These are phyloP conservation scores for Diplodus sargus DNA, from an alignment of 2,797 vertebrate species.

Conservation along the genomic window DNA sequence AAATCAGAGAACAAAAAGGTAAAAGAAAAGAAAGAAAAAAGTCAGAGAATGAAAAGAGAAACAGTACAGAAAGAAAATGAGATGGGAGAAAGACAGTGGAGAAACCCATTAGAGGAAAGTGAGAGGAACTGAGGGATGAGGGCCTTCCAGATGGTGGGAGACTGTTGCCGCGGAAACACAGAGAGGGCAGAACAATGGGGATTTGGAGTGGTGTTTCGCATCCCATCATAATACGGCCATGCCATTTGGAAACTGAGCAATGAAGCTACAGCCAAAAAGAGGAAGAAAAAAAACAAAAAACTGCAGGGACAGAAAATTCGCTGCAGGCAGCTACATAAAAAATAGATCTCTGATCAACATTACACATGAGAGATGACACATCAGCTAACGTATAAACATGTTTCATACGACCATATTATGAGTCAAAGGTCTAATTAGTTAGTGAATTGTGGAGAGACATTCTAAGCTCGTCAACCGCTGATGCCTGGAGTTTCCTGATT, in stretches of 20 bases:
- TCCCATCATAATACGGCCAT: constrained; percentile 74
- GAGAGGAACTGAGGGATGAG: constrained; percentile 79
- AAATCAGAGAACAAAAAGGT: constrained; percentile 26
- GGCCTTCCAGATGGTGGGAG: constrained; percentile 84
- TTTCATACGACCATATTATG: background rate
- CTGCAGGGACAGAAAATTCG: constrained; percentile 23
- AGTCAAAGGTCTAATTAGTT: no score
- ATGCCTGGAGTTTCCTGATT: no score
- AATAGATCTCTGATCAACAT: constrained; percentile 36
- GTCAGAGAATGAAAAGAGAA: constrained; percentile 29
- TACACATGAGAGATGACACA: constrained; percentile 39
- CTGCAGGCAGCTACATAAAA: constrained; percentile 26
- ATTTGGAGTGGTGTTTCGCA: constrained; percentile 80
- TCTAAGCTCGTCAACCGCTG: no score
- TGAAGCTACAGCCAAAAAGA: constrained; percentile 47
- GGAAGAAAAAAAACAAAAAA: constrained; percentile 37
- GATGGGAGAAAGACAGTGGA: constrained; percentile 56
- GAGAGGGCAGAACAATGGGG: constrained; percentile 86
- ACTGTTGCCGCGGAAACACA: constrained; percentile 86
- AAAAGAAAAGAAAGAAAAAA: background rate
- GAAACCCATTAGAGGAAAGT: constrained; percentile 74
- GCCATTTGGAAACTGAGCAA: constrained; percentile 69
- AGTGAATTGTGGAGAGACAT: no score
- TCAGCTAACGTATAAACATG: background rate
- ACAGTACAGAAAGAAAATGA: constrained; percentile 25